Conservation (phyloP, 2,113 vertebrate genomes). For the Falcunculus frontatus region DNA sequence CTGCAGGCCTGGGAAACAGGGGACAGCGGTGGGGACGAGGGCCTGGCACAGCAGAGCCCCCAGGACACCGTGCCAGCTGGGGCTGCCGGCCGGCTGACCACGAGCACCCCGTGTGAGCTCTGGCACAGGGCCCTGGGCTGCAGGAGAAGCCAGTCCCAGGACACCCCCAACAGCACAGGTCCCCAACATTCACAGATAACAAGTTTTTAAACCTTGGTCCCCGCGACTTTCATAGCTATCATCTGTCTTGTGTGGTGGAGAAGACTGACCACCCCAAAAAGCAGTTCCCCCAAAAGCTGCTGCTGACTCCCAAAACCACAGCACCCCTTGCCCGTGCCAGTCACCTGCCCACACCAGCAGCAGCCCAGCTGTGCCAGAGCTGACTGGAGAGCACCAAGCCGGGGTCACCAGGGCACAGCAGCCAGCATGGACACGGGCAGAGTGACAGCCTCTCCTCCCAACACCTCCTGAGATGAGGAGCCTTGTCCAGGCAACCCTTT, state of each 20-base stretch:
- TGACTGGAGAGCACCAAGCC: accelerated
- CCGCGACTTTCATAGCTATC: accelerated
- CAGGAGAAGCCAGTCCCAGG: accelerated
- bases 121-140: background rate
- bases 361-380: background rate
- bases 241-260: accelerated
- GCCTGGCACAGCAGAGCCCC: accelerated
- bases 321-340: accelerated
- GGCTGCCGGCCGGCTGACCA: accelerated
- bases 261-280: background rate
- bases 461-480: accelerated
- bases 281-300: background rate
- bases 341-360: accelerated
- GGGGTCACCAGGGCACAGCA: accelerated
- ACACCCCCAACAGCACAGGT: accelerated
- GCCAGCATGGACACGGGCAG: accelerated
- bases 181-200: accelerated
- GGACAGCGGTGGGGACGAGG: background rate
- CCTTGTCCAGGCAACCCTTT: background rate
- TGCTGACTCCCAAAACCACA: background rate
- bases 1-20: conserved; percentile 79
- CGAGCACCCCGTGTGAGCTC: accelerated
- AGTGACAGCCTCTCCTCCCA: accelerated
- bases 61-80: accelerated
- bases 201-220: accelerated